Conservation (phyloP, 2,888 invertebrate genomes). For the Epirrhoe alternata region DNA sequence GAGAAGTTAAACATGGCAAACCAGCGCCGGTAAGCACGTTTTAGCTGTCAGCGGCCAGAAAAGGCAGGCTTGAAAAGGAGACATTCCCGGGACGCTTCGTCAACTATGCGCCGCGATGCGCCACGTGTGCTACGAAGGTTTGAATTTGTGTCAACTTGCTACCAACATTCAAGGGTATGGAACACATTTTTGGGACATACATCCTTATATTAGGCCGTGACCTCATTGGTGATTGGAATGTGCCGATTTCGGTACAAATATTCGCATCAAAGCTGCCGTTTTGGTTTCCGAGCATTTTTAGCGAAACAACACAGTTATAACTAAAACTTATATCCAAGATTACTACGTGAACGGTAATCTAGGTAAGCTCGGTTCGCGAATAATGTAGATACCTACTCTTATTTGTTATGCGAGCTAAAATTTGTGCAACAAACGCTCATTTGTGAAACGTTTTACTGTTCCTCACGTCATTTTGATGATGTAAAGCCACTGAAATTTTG, state of each 20-base stretch:
- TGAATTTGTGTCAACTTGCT: conserved; percentile 49
- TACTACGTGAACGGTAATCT: too few relatives aligned
- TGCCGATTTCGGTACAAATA: neutral
- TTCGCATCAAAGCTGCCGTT: neutral
- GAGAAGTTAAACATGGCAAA: neutral
- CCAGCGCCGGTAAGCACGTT: neutral
- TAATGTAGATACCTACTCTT: too few relatives aligned
- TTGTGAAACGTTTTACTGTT: too few relatives aligned
- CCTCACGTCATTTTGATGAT: too few relatives aligned
- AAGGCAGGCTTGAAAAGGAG: conserved; percentile 53
- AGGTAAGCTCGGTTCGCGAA: too few relatives aligned
- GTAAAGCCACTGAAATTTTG: too few relatives aligned
- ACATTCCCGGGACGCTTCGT: conserved; percentile 59
- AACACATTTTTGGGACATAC: conserved; percentile 12
- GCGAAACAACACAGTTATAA: too few relatives aligned
- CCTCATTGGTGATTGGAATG: neutral
- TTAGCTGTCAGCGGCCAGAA: conserved; percentile 19
- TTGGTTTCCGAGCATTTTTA: too few relatives aligned
- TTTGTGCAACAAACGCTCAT: too few relatives aligned
- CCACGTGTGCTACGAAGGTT: conserved; percentile 37
- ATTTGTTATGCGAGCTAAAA: too few relatives aligned
- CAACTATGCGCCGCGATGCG: conserved; percentile 64
- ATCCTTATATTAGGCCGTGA: neutral
- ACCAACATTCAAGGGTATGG: conserved; percentile 25
- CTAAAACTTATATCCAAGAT: too few relatives aligned